Evolutionary conservation across 2,113 vertebrate genomes (phyloP).

Genomic region (Elachura formosa): DNA sequence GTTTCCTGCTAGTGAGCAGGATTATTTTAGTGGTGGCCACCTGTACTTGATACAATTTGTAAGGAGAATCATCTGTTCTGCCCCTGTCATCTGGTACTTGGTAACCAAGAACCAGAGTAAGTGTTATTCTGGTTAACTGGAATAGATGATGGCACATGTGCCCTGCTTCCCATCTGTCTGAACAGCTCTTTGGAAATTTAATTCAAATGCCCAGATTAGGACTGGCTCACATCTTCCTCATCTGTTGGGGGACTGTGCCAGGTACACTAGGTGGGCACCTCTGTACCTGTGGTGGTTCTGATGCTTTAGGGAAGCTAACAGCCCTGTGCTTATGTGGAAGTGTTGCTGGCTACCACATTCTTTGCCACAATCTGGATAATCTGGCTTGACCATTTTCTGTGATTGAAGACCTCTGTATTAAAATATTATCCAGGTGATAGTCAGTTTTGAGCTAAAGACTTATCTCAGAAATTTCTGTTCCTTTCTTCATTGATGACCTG

Average conservation of each 20-base stretch:
- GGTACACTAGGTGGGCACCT: background rate
- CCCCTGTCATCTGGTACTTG: background rate
- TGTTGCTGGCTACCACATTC: accelerated
- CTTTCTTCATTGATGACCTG: background rate
- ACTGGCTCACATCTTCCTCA: background rate
- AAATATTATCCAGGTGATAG: background rate
- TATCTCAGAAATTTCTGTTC: background rate
- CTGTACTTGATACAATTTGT: background rate
- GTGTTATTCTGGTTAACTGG: no score
- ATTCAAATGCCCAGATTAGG: background rate
- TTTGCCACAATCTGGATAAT: background rate
- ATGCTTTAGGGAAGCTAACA: background rate
- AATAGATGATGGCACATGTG: background rate
- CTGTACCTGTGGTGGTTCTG: background rate
- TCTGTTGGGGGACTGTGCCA: background rate
- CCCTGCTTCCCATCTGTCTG: background rate
- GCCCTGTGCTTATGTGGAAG: accelerated
- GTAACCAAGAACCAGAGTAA: background rate
- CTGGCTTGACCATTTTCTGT: background rate
- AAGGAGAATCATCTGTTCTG: background rate
- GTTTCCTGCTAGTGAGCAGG: background rate
- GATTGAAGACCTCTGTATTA: background rate
- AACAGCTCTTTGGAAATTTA: background rate
- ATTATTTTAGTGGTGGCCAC: background rate
- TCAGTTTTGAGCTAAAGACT: background rate